These are phyloP conservation scores for Sipha maydis DNA, from an alignment of 2,888 invertebrate species.

Conservation along the genomic window DNA sequence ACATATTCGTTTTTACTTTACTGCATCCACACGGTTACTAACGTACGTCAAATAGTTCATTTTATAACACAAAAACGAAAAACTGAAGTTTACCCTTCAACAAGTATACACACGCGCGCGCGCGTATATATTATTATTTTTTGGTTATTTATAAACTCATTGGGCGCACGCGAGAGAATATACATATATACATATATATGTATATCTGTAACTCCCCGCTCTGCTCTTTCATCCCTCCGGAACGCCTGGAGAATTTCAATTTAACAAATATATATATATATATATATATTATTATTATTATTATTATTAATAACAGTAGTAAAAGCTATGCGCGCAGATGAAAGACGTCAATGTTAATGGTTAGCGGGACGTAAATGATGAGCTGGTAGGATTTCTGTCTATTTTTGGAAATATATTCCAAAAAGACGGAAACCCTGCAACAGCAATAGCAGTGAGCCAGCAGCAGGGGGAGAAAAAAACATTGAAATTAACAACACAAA, in stretches of 20 bases:
- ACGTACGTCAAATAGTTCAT: neutral
- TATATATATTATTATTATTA: slow-evolving; percentile 41
- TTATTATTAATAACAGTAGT: slow-evolving; percentile 60
- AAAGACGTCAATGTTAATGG: slow-evolving; percentile 62
- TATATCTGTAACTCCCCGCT: neutral
- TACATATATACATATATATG: too few species aligned
- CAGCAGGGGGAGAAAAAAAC: slow-evolving; percentile 39
- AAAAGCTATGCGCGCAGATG: slow-evolving; percentile 60
- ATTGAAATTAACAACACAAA: slow-evolving; percentile 69
- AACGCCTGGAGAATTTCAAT: slow-evolving; percentile 54
- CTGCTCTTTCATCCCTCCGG: neutral
- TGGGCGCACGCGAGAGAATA: neutral
- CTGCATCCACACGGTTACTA: too few species aligned
- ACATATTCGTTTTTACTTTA: too few species aligned
- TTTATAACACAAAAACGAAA: slow-evolving; percentile 37
- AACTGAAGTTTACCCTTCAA: slow-evolving; percentile 54
- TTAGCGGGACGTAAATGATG: slow-evolving; percentile 62
- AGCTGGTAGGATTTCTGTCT: slow-evolving; percentile 57
- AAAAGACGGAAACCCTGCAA: slow-evolving; percentile 59
- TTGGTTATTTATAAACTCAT: slow-evolving; percentile 49
- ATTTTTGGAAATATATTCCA: slow-evolving; percentile 58
- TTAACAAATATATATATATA: slow-evolving; percentile 46
- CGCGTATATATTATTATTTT: slow-evolving; percentile 15
- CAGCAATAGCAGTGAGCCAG: neutral
- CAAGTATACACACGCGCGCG: slow-evolving; percentile 8